A percentile compares a stretch with the other conserved stretches of the same genome.
Conservation (phyloP, 2,888 invertebrate species). For the Eristalinus aeneus region DNA sequence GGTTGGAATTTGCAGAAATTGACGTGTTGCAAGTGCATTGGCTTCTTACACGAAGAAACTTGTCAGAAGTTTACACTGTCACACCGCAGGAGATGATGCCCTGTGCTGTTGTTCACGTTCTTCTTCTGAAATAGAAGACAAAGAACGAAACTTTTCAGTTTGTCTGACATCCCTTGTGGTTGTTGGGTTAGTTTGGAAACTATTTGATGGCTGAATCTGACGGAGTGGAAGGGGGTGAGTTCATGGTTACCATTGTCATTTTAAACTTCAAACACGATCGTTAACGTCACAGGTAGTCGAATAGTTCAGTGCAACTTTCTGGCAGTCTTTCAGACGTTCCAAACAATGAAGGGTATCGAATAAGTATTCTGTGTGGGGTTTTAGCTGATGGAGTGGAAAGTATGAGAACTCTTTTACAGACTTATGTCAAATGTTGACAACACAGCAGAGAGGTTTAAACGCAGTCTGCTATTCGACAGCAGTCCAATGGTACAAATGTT, state of each 20-base stretch:
- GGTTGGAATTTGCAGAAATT: constrained; percentile 11
- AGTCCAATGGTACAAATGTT: no score
- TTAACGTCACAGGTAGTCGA: not conserved
- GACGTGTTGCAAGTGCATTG: not conserved
- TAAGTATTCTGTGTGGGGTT: no score
- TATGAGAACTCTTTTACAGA: no score
- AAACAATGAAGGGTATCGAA: no score
- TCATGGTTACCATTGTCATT: not conserved
- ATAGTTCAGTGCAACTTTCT: not conserved
- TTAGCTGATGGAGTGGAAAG: no score
- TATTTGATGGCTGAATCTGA: not conserved
- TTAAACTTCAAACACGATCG: not conserved
- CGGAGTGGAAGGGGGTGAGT: not conserved
- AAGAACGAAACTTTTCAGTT: not conserved
- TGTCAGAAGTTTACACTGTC: not conserved
- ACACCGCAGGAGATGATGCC: not conserved
- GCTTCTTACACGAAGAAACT: no score
- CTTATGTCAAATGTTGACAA: no score
- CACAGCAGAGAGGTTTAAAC: no score
- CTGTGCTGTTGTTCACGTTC: not conserved
- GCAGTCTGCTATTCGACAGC: no score
- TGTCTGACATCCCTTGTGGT: not conserved
- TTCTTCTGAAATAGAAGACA: not conserved
- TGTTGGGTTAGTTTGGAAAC: not conserved
- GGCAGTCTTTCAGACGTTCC: not conserved